Conservation (phyloP, 2,113 vertebrate species). For the Nanorana parkeri region DNA sequence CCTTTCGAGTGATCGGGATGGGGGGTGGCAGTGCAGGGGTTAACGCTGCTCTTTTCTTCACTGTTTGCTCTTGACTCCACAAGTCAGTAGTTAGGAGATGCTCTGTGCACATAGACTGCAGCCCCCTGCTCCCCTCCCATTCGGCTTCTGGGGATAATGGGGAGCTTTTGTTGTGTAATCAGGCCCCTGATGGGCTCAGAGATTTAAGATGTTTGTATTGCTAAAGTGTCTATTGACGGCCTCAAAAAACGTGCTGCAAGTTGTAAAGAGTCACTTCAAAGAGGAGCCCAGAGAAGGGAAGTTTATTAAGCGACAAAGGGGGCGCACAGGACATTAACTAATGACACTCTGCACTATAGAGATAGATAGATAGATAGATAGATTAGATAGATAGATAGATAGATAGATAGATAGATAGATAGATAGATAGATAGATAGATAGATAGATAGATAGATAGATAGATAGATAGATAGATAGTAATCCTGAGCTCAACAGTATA, state of each 20-base stretch:
- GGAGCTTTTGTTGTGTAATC: constrained; percentile 93
- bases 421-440: constrained; percentile 16
- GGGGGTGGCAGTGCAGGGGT: background rate
- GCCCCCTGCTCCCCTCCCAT: constrained; percentile 70
- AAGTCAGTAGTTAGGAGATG: constrained; percentile 80
- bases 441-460: background rate
- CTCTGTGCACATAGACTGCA: constrained; percentile 67
- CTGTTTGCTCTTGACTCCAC: constrained; percentile 77
- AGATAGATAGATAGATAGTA: background rate
- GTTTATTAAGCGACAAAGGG: constrained; percentile 31
- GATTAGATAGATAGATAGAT: constrained; percentile 5
- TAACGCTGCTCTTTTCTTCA: constrained; percentile 17
- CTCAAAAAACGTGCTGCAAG: constrained; percentile 66
- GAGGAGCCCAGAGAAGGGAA: constrained; percentile 54
- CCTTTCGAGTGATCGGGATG: too few relatives aligned
- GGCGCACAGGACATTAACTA: constrained; percentile 4
- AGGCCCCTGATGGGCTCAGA: constrained; percentile 88
- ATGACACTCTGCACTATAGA: background rate
- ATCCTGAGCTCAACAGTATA: too few relatives aligned
- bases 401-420: constrained; percentile 1
- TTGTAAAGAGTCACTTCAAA: constrained; percentile 61
- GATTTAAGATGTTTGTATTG: constrained; percentile 87
- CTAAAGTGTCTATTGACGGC: constrained; percentile 75
- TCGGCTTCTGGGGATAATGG: constrained; percentile 83
- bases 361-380: constrained; percentile 4